Base-by-base conservation (phyloP, 1,140 invertebrate genomes). In the Drosophila pruinosa region DNA sequence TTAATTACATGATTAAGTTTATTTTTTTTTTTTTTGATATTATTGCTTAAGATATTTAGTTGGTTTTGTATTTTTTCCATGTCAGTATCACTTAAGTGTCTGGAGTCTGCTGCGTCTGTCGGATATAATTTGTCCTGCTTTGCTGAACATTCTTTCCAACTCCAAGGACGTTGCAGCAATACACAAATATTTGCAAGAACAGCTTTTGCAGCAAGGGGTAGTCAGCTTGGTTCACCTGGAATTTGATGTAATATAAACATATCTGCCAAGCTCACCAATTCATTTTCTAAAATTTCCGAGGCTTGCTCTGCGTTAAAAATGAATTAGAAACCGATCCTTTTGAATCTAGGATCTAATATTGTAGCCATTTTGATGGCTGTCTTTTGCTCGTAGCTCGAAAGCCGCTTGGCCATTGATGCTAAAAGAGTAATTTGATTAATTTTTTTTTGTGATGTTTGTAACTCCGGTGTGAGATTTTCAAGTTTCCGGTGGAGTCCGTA, bases 231-330 rank as follows among this genome's bases (percentile, higher is more conserved):
- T 64, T 64, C 34, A 64, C 21, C 59, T 63, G 59, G 0, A 63
- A 63, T 39, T 45, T 8, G 26, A 17, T 52, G 36, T 17, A 68
- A 38, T 59, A 39, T 21, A 36, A 50, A 31, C 22, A 48, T 39
- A 47, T 68, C 64, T 41, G 26, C 26, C 26, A 28, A 6, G n/a
- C 5, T 28, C 26, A 6, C 45, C 15, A 71, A 12, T 7, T 71
- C 68, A 24, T 71, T 65, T 65, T 65, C 61, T 24, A 57, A 56
- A 64, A 21, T 57, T 12, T 4, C 22, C 63, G 12, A 31, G 34
- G 57, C 26, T 69, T 62, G 47, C 45, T 72, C 57, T 56, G 64
- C 50, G 17, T 56, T 68, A 52, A 43, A 68, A 26, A 14, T 57
- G 8, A 47, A 21, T 53, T 62, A 26, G 69, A 69, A 69, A 19